Percentiles rank a stretch among this genome's conserved stretches.
phyloP scores from a whole-genome alignment of 2,797 vertebrate genomes.

The Squalus acanthias region DNA sequence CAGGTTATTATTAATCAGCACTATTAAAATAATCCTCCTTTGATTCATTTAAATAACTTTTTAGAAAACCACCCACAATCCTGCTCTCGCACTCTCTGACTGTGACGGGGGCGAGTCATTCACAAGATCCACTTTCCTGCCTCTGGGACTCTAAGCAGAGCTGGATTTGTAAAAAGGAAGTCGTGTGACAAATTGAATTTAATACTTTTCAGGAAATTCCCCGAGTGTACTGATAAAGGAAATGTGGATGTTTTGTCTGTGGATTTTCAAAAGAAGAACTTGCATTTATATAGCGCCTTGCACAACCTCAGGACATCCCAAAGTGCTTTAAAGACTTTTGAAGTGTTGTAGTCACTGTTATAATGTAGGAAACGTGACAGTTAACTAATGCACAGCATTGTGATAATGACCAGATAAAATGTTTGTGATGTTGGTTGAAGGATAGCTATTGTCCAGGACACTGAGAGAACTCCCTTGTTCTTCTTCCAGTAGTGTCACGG shows the following conservation, averaged over 20 bases:
- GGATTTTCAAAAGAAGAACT: neutral
- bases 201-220: neutral
- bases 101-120: neutral
- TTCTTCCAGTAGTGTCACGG: neutral
- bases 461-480: neutral
- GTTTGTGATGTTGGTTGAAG: neutral
- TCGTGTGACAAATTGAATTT: neutral
- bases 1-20: neutral
- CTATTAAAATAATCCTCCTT: neutral
- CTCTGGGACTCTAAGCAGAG: neutral
- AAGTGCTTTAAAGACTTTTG: neutral
- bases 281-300: neutral
- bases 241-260: neutral
- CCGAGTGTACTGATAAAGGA: neutral
- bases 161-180: neutral
- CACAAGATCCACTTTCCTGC: neutral
- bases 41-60: neutral
- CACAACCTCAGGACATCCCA: neutral
- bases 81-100: neutral
- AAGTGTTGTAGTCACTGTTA: neutral
- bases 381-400: neutral
- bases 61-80: neutral
- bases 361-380: neutral
- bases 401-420: neutral
- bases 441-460: neutral